These are phyloP conservation scores for Cricetomys ansorgei DNA, from an alignment of 2,113 vertebrate genomes.

Conservation along the genomic window DNA sequence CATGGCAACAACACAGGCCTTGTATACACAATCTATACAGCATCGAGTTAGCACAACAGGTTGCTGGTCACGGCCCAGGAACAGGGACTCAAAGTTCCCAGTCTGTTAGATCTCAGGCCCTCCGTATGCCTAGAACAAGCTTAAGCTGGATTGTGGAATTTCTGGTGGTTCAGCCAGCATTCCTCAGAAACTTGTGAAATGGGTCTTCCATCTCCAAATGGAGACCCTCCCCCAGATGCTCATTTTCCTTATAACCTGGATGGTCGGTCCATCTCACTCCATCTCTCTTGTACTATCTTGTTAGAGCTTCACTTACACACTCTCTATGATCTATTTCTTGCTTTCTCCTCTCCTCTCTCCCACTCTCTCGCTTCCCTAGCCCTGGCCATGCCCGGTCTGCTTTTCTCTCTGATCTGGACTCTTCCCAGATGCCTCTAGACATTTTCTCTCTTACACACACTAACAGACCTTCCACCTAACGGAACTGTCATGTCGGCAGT, in stretches of 20 bases:
- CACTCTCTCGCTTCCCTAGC: neutral
- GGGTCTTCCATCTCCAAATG: neutral
- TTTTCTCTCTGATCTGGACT: neutral
- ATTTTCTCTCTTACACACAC: neutral
- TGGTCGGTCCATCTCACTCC: neutral
- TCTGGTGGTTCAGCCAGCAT: neutral
- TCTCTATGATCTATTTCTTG: neutral
- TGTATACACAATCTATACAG: no score
- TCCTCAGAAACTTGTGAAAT: neutral
- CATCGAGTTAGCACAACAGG: neutral
- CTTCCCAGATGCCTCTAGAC: neutral
- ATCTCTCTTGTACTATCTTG: neutral
- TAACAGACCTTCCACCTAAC: neutral
- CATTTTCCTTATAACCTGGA: neutral
- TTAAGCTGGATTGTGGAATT: neutral
- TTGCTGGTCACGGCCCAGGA: neutral
- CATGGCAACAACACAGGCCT: neutral
- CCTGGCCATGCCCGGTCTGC: no score
- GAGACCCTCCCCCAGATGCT: no score
- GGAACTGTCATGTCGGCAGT: rapidly evolving
- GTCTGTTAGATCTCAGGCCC: neutral
- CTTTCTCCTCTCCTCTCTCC: neutral
- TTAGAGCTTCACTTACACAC: no score
- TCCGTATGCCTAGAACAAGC: neutral
- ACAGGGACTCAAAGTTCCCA: neutral